Conservation (phyloP, 2,113 vertebrate species). For the Ptilorrhoa leucosticta region DNA sequence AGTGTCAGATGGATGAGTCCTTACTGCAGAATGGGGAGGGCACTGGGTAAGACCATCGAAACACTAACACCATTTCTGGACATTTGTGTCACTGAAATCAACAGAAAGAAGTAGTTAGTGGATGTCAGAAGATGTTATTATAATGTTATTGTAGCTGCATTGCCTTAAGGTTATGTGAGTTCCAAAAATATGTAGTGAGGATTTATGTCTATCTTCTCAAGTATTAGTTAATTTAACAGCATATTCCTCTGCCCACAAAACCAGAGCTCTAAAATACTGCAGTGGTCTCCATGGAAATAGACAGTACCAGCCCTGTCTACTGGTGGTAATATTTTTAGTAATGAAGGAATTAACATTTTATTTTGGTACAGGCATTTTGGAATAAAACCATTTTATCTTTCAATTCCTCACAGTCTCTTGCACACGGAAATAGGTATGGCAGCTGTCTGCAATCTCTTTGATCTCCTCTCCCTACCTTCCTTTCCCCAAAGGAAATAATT, state of each 20-base stretch:
- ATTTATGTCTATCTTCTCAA: not conserved
- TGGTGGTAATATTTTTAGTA: not conserved
- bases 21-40: not conserved
- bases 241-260: not conserved
- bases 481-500: not conserved
- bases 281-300: conserved; percentile 7
- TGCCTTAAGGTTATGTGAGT: not conserved
- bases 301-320: not conserved
- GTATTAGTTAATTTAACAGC: not conserved
- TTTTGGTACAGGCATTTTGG: not conserved
- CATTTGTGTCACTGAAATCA: not conserved
- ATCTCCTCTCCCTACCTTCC: not conserved
- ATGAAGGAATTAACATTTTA: not conserved
- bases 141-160: not conserved
- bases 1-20: not conserved
- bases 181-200: not conserved
- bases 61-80: accelerated
- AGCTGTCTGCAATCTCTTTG: not conserved
- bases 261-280: not conserved
- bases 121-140: not conserved
- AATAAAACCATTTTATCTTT: not conserved
- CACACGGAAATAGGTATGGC: not conserved
- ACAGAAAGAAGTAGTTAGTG: not conserved
- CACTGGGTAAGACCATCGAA: not conserved
- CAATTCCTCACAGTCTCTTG: not conserved